Evolutionary conservation across 2,797 vertebrate genomes (phyloP), one percentile per base, ranked within the genome.

Genomic region (Channa striata): DNA sequence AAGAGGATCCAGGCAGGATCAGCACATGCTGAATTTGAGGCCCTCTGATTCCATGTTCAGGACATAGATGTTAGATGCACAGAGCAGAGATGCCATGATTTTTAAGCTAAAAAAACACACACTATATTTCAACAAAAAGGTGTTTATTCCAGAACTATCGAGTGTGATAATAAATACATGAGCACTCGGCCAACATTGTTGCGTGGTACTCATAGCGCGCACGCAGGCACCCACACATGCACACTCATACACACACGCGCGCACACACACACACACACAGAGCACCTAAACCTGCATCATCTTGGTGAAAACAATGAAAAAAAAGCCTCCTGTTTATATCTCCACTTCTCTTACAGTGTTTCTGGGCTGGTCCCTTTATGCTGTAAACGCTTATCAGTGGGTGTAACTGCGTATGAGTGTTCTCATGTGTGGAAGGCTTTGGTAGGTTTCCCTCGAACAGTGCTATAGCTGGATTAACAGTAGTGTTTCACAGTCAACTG

Each of bases 111-210:
- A 19, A 43, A 48, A 56, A 14, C 30, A 76, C 30, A 76, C 54
- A 82, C 59, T 9, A 8, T 43, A 48, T 74, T 44, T 86, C 74
- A 89, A 90, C 83, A 79, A 89, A 91, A 82, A 87, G 67, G 65
- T 85, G 80, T 93, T 93, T 93, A 93, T 93, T 92, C 69, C 76
- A 82, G 64, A 89, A 87, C 70, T 54, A 85, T 83, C 74, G 59
- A 87, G 85, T 72, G 84, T 78, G 74, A 82, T 83, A 92, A 93
- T 92, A 93, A 93, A 93, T 92, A 92, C 87, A 91, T 74, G 68
- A 86, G 65, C 68, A 81, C 72, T 82, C 68, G 46, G 50, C 80
- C 78, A 84, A 78, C 80, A 81, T 80, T 72, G 63, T 17, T 17
- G 59, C 69, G 84, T 56, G 75, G 68, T 72, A 81, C 79, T 58